Evolutionary conservation across 2,888 invertebrate genomes (phyloP).

Genomic region (Scaptomyza reducta): DNA sequence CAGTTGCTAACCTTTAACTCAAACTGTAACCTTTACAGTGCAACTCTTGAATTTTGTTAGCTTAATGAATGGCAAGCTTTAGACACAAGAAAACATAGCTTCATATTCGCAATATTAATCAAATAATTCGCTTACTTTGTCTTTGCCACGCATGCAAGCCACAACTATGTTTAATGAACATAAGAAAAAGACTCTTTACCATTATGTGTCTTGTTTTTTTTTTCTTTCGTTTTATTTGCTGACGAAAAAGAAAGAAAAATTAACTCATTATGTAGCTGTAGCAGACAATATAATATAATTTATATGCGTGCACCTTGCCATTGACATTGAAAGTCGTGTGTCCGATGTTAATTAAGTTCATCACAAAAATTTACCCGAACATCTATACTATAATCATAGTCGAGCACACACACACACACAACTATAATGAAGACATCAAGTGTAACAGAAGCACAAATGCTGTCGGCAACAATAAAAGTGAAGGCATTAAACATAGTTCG

Average conservation of each 20-base stretch:
- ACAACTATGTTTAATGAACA: slow-evolving; percentile 33
- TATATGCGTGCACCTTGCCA: slow-evolving; percentile 48
- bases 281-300: slow-evolving; percentile 33
- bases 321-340: slow-evolving; percentile 75
- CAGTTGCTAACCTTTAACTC: background rate
- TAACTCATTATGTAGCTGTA: slow-evolving; percentile 48
- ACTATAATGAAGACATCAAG: slow-evolving; percentile 63
- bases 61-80: slow-evolving; percentile 14
- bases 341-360: slow-evolving; percentile 75
- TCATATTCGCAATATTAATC: slow-evolving; percentile 51
- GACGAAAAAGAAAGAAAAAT: slow-evolving; percentile 66
- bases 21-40: background rate
- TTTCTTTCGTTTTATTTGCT: too few species aligned
- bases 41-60: background rate
- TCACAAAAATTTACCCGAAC: slow-evolving; percentile 44
- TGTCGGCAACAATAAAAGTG: slow-evolving; percentile 66
- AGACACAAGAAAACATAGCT: slow-evolving; percentile 1
- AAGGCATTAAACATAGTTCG: slow-evolving; percentile 53
- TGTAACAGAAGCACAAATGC: slow-evolving; percentile 31
- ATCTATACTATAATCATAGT: background rate
- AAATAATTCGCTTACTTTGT: slow-evolving; percentile 14
- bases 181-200: slow-evolving; percentile 21
- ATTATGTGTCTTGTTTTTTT: slow-evolving; percentile 28
- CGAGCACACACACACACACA: background rate
- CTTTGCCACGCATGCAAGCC: background rate